Percentiles rank a stretch among this genome's conserved stretches.
phyloP scores from a whole-genome alignment of 2,113 vertebrate species.

The Tinamus guttatus region DNA sequence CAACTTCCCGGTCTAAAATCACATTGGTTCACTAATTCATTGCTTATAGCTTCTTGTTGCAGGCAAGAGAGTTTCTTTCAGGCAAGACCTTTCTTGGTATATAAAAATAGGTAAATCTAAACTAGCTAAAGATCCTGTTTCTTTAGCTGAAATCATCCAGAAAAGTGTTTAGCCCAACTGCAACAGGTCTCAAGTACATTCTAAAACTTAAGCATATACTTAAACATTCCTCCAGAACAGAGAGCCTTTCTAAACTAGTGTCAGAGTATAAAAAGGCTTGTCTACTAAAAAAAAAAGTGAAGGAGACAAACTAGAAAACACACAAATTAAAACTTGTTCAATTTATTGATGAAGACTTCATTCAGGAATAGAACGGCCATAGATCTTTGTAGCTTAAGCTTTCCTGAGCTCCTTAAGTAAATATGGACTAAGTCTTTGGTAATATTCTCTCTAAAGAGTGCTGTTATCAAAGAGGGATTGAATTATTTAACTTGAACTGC shows the following conservation, averaged over 20 bases:
- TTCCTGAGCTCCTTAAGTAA: not conserved
- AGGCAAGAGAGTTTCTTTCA: not conserved
- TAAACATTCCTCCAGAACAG: not conserved
- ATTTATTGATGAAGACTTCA: not conserved
- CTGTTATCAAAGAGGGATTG: not conserved
- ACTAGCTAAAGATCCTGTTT: not conserved
- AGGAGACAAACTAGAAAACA: not conserved
- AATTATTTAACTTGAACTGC: not conserved
- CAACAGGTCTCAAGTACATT: not conserved
- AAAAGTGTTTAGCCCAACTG: not conserved
- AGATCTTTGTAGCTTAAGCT: not conserved
- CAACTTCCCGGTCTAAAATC: slow-evolving; percentile 30
- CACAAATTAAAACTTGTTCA: not conserved
- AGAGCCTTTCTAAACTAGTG: not conserved
- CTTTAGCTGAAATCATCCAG: not conserved
- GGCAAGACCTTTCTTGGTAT: not conserved
- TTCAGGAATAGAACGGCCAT: not conserved
- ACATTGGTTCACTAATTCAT: slow-evolving; percentile 25
- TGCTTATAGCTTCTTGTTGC: not conserved
- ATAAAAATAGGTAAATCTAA: slow-evolving; percentile 2
- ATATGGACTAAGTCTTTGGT: not conserved
- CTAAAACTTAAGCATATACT: not conserved
- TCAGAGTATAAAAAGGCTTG: not conserved
- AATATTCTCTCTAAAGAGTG: not conserved
- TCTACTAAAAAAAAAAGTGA: not conserved